Evolutionary conservation across 1,140 invertebrate genomes (phyloP).

Genomic region (Pectinophora gossypiella): DNA sequence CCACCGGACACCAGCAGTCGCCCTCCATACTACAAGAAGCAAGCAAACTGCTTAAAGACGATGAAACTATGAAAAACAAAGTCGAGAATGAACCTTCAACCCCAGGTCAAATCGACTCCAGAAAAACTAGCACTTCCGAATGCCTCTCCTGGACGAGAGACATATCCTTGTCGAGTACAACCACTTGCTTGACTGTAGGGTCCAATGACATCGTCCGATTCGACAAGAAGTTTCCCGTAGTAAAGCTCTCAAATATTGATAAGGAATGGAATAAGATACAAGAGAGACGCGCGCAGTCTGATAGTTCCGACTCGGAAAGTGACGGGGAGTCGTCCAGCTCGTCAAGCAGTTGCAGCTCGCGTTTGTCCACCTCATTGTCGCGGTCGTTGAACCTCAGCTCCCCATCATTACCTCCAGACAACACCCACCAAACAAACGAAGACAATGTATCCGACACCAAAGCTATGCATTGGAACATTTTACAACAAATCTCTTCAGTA

Average conservation of each 20-base stretch:
- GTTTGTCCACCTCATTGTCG: not conserved
- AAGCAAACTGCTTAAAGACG: not conserved
- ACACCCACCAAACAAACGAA: slow-evolving; percentile 5
- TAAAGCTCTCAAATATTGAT: slow-evolving; percentile 16
- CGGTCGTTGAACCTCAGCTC: slow-evolving; percentile 25
- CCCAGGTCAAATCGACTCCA: slow-evolving; percentile 13
- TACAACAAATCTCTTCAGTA: too few species aligned
- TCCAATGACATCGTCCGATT: slow-evolving; percentile 41
- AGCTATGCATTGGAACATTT: too few species aligned
- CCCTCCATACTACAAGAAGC: not conserved
- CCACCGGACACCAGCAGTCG: not conserved
- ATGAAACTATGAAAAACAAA: not conserved
- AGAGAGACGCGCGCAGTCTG: slow-evolving; percentile 1
- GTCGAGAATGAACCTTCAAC: not conserved
- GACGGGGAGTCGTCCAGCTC: not conserved
- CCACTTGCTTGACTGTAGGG: slow-evolving; percentile 35
- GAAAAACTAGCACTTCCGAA: slow-evolving; percentile 21
- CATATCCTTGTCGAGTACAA: slow-evolving; percentile 43
- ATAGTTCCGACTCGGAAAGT: not conserved
- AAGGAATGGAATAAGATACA: not conserved
- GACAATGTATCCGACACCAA: too few species aligned
- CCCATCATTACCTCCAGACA: slow-evolving; percentile 19
- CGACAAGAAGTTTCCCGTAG: slow-evolving; percentile 43
- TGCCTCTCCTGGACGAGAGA: slow-evolving; percentile 52
- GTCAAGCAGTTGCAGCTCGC: not conserved